These are phyloP conservation scores for Henricia sp. DNA, from an alignment of 53 echinoderm and acorn worm genomes.

Conservation along the genomic window DNA sequence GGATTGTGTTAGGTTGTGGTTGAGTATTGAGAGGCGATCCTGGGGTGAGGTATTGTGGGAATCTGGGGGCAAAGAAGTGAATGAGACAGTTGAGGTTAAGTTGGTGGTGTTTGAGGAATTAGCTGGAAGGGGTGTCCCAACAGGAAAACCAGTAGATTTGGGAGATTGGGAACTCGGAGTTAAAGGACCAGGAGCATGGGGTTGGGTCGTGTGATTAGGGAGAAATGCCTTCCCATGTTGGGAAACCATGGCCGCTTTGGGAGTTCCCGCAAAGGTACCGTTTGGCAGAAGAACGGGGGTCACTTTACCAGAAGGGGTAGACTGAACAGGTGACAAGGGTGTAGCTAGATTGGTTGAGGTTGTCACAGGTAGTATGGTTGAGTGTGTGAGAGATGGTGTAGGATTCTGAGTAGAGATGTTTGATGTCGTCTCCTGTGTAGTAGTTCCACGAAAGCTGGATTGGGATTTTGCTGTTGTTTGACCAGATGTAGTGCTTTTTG, in stretches of 20 bases:
- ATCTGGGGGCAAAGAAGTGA: not conserved
- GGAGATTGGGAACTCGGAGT: not conserved
- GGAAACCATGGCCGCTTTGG: not conserved
- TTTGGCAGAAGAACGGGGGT: not conserved
- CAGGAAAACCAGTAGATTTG: not conserved
- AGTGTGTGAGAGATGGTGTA: not conserved
- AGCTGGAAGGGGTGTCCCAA: not conserved
- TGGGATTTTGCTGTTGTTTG: not conserved
- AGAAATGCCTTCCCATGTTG: not conserved
- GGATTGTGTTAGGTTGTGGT: no score
- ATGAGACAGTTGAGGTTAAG: not conserved
- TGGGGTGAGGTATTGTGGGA: no score
- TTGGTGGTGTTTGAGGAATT: not conserved
- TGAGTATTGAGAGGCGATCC: no score
- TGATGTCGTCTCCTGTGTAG: not conserved
- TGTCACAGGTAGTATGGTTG: not conserved
- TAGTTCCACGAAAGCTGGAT: not conserved
- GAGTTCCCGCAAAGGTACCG: not conserved
- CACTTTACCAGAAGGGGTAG: slow-evolving; percentile 4
- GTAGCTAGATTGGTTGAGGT: slow-evolving; percentile 11
- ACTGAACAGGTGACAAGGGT: not conserved
- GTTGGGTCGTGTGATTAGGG: not conserved
- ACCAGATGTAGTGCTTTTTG: not conserved
- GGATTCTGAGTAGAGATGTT: not conserved
- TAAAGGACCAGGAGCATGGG: not conserved